Conservation (phyloP, 2,113 vertebrate species). For the Ascaphus truei region DNA sequence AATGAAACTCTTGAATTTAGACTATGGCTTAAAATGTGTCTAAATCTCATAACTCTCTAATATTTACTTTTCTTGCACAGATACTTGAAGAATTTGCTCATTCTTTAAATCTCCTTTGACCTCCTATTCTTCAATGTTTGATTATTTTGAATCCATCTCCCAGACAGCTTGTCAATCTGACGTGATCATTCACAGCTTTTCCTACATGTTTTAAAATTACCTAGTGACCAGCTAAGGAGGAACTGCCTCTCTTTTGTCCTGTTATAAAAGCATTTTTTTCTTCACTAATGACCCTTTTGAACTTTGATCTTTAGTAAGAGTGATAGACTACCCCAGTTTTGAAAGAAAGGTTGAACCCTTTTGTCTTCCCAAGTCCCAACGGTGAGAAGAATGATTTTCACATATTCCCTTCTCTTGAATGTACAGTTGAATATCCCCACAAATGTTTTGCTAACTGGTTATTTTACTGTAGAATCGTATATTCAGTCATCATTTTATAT, state of each 20-base stretch:
- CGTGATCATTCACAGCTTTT: not conserved
- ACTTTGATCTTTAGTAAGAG: not conserved
- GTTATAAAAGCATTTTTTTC: not conserved
- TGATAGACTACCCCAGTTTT: not conserved
- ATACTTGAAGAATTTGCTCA: no score
- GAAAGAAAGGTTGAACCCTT: not conserved
- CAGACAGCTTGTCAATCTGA: constrained; percentile 7
- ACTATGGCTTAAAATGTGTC: no score
- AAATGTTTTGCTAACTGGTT: no score
- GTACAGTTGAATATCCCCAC: no score
- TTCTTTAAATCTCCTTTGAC: not conserved
- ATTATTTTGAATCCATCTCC: not conserved
- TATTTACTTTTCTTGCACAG: no score
- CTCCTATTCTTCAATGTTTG: not conserved
- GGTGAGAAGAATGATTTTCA: not conserved
- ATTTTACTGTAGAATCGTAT: no score
- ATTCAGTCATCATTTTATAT: no score
- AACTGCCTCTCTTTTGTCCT: not conserved
- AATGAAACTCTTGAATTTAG: not conserved
- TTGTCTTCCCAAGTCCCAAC: not conserved
- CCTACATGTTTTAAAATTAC: not conserved
- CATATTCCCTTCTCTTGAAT: not conserved
- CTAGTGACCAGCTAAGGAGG: not conserved
- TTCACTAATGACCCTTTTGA: not conserved
- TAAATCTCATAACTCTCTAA: no score